Base-by-base conservation (phyloP, 2,113 vertebrate species). In the Saimiri boliviensis region DNA sequence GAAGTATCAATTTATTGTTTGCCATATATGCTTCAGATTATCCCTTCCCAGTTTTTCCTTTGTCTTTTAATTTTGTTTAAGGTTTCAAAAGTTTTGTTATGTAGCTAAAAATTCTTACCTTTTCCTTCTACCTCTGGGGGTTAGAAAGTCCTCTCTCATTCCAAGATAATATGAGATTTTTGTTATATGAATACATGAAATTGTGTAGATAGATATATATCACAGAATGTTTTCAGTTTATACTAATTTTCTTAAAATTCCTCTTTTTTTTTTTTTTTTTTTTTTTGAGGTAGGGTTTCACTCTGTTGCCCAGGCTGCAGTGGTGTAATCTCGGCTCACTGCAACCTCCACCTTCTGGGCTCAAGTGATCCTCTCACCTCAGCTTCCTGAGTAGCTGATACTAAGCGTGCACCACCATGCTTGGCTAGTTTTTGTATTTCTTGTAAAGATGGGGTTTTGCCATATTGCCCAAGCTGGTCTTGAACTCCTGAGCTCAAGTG, bases 21-120 rank as follows among this genome's bases (percentile, higher is more conserved):
- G 56, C 54, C 27, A 13, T 76, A 30, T 87, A 76, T 77, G 40
- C 70, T 82, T 94, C 30, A 79, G 20, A 58, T 83, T 4, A 13
- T 94, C 60, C 60, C 27, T 93, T 77, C 37, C 49, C 37, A 71
- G 14, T 63, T 81, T 93, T 23, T 70, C 35, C 7, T 54, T 83
- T 52, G 84, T 91, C 47, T 91, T 93, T 81, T 74, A 93, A 86
- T 63, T 71, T 73, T 80, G 8, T 68, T 95, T 88, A 56, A 85
- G 5, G 20, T 89, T 89, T 74, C 32, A 68, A 35, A 68, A n/a
- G 66, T 68, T 68, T 68, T 77, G 45, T 63, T 95, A 27, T 84
- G 1, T 94, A 86, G 30, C 92, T 96, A 92, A 81, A 97, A 89
- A 49, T 37, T 68, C 14, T 17, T 90, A 6, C 84, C 35, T 87